These are phyloP conservation scores for Zosterops japonicus DNA, from an alignment of 2,113 vertebrate genomes.

Conservation along the genomic window DNA sequence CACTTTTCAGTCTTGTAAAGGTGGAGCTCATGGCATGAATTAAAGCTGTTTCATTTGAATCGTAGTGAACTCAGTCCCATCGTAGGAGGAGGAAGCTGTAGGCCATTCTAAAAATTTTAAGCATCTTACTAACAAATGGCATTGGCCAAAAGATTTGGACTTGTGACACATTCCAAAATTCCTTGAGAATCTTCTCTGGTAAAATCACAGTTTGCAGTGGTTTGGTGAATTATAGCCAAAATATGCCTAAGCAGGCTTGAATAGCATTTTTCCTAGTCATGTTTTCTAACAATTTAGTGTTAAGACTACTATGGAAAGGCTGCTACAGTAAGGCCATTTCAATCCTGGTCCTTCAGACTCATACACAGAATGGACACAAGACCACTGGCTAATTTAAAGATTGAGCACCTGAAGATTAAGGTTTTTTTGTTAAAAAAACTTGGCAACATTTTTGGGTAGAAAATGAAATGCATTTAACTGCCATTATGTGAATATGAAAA, in stretches of 20 bases:
- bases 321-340: not conserved
- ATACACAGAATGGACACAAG: not conserved
- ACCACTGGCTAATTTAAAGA: not conserved
- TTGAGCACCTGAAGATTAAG: not conserved
- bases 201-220: not conserved
- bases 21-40: not conserved
- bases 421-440: not conserved
- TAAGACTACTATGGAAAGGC: not conserved
- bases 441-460: not conserved
- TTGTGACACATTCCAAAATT: not conserved
- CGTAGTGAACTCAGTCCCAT: not conserved
- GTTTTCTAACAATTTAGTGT: not conserved
- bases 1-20: not conserved
- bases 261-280: not conserved
- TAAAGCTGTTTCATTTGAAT: not conserved
- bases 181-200: not conserved
- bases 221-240: not conserved
- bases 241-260: not conserved
- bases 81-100: not conserved
- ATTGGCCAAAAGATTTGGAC: not conserved
- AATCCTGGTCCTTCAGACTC: not conserved
- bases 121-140: not conserved
- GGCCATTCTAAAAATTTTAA: not conserved
- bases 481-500: not conserved
- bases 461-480: not conserved